Evolutionary conservation across 2,888 invertebrate species (phyloP).

Genomic region (Xanthostigma xanthostigma): DNA sequence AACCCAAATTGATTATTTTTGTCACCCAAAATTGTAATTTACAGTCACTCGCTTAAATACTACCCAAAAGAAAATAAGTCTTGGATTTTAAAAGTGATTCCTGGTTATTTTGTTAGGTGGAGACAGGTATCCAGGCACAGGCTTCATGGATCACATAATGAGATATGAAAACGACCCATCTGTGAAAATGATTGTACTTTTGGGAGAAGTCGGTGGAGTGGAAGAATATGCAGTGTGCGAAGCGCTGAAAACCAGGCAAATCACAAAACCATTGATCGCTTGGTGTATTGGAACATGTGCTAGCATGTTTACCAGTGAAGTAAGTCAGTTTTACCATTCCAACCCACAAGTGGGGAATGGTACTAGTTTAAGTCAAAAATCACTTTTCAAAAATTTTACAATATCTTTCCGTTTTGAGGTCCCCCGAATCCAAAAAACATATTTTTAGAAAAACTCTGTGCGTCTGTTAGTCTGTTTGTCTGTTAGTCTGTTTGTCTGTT

Average conservation of each 20-base stretch:
- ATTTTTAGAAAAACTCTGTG: too few relatives aligned
- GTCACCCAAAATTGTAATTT: too few relatives aligned
- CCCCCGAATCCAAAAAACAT: too few relatives aligned
- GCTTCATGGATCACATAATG: conserved; percentile 93
- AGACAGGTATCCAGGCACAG: conserved; percentile 94
- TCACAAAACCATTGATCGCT: conserved; percentile 90
- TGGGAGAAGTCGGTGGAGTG: conserved; percentile 97
- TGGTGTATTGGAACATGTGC: conserved; percentile 86
- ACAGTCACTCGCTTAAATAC: too few relatives aligned
- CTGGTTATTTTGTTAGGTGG: conserved; percentile 42
- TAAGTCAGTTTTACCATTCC: background rate
- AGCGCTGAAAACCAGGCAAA: conserved; percentile 61
- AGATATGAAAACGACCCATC: conserved; percentile 68
- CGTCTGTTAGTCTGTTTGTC: too few relatives aligned
- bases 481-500: too few relatives aligned
- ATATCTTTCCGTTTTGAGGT: too few relatives aligned
- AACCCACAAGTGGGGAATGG: too few relatives aligned
- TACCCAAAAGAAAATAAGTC: background rate
- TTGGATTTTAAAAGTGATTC: background rate
- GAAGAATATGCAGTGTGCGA: conserved; percentile 95
- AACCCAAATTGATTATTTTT: too few relatives aligned
- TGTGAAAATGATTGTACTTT: conserved; percentile 85
- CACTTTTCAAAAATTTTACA: too few relatives aligned
- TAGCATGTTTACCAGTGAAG: conserved; percentile 68
- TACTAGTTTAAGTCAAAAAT: too few relatives aligned